phyloP scores from a whole-genome alignment of 2,888 invertebrate species.

The Polymixis lichenea region DNA sequence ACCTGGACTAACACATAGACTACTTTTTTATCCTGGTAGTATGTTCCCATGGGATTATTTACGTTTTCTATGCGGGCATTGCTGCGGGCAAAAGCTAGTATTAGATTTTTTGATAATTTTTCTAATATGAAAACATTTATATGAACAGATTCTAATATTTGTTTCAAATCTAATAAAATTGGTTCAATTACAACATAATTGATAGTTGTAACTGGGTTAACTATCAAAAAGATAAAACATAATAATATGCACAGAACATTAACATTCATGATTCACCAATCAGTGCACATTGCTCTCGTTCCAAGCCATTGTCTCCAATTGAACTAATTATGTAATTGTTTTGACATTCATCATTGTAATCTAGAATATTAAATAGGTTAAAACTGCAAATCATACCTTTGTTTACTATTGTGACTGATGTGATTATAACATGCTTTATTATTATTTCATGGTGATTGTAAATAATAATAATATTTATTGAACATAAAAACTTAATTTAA shows the following conservation, averaged over 20 bases:
- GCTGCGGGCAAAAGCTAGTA: not conserved
- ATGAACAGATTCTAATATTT: not conserved
- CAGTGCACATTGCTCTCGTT: conserved; percentile 79
- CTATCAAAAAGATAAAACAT: conserved; percentile 48
- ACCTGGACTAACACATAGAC: no score
- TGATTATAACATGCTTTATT: not conserved
- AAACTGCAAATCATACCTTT: conserved; percentile 30
- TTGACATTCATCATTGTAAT: conserved; percentile 67
- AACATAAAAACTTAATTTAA: not conserved
- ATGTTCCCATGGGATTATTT: no score
- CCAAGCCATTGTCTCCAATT: conserved; percentile 83
- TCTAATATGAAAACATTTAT: not conserved
- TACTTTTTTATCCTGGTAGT: no score
- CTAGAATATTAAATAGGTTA: conserved; percentile 39
- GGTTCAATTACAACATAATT: conserved; percentile 2
- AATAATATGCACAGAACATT: conserved; percentile 66
- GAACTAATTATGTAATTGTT: conserved; percentile 78
- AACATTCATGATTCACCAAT: conserved; percentile 82
- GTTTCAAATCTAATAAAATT: conserved; percentile 1
- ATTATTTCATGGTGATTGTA: not conserved
- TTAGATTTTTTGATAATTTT: not conserved
- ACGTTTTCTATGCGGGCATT: no score
- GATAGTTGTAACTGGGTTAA: conserved; percentile 60
- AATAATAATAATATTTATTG: not conserved
- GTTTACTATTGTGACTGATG: conserved; percentile 13